Evolutionary conservation across 2,888 invertebrate species (phyloP).

Genomic region (Allolobophora icterica): DNA sequence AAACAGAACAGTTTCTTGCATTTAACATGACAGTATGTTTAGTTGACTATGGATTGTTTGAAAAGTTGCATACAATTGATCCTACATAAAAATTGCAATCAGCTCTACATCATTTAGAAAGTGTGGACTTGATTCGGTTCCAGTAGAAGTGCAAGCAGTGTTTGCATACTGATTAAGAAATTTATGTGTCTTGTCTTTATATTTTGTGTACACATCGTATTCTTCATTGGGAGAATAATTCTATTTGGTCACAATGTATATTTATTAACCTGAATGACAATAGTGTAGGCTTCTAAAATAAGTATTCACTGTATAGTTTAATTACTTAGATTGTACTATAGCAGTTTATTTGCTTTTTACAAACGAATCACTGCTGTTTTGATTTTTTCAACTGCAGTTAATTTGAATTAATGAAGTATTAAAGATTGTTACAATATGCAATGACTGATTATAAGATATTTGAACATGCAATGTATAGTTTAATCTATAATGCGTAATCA

Average conservation of each 20-base stretch:
- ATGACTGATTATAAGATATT: neutral
- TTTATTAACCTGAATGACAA: neutral
- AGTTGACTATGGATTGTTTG: neutral
- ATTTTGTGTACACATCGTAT: neutral
- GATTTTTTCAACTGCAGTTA: neutral
- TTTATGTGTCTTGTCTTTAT: too few relatives aligned
- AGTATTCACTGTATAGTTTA: conserved; percentile 7
- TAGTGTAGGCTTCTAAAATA: neutral
- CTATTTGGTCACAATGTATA: neutral
- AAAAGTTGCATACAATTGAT: neutral
- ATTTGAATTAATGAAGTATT: conserved; percentile 1
- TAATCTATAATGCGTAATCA: neutral
- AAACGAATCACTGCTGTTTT: neutral
- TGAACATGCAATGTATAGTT: neutral
- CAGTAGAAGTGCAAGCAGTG: neutral
- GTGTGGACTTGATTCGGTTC: neutral
- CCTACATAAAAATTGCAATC: neutral
- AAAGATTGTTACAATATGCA: neutral
- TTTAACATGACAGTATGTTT: neutral
- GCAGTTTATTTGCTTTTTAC: neutral
- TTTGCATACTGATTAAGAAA: too few relatives aligned
- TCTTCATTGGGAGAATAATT: neutral
- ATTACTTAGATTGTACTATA: neutral
- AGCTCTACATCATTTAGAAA: neutral
- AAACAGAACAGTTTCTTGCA: neutral